Evolutionary conservation across 2,113 vertebrate species (phyloP).

Genomic region (Dasyornis broadbenti): DNA sequence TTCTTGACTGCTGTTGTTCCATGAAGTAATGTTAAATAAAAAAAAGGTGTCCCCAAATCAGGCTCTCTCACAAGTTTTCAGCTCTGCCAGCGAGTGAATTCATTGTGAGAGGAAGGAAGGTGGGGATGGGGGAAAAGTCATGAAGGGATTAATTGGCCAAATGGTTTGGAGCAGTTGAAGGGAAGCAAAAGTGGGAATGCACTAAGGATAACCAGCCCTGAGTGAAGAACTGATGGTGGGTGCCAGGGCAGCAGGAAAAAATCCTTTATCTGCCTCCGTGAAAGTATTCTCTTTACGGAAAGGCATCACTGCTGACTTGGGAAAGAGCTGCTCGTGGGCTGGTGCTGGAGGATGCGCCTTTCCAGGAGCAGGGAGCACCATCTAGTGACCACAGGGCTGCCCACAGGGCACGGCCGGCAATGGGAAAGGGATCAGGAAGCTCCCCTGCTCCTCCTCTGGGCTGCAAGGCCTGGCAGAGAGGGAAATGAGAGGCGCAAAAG

Average conservation of each 20-base stretch:
- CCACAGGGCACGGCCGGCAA: background rate
- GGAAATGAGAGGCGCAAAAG: background rate
- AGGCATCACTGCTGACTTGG: background rate
- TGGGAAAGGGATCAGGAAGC: background rate
- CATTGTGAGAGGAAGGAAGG: background rate
- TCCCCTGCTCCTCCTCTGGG: background rate
- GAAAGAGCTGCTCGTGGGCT: background rate
- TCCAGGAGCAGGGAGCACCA: conserved; percentile 62
- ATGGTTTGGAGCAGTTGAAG: background rate
- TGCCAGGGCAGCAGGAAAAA: background rate
- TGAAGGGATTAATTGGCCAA: background rate
- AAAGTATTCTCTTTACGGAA: background rate
- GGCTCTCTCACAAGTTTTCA: background rate
- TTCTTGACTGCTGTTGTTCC: background rate
- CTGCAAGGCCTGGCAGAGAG: background rate
- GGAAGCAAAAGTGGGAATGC: background rate
- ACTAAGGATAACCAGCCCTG: background rate
- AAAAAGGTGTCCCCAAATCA: background rate
- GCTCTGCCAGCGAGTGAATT: background rate
- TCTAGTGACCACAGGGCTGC: conserved; percentile 61
- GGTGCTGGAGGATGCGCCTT: background rate
- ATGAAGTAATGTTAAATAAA: background rate
- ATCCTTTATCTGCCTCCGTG: background rate
- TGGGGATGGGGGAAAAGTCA: background rate
- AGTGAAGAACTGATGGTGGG: too few relatives aligned